These are phyloP conservation scores for Pseudochirops corinnae DNA, from an alignment of 2,797 vertebrate species.

Conservation along the genomic window DNA sequence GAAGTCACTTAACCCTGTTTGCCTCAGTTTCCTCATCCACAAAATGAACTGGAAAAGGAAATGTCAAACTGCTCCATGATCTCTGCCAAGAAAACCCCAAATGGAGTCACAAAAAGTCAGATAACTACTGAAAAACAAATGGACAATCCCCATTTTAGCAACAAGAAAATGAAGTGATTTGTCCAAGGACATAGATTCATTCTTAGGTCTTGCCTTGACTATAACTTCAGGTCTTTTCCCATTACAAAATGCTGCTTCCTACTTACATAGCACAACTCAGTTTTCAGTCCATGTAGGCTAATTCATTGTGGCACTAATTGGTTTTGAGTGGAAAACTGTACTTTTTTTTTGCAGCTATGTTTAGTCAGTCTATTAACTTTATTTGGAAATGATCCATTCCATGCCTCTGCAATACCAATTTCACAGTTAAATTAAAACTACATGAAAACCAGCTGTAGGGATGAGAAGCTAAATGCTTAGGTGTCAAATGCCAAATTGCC, in stretches of 20 bases:
- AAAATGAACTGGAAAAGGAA: not conserved
- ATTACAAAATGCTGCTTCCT: not conserved
- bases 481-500: constrained; percentile 3
- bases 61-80: not conserved
- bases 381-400: constrained; percentile 51
- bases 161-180: not conserved
- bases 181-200: not conserved
- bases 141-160: not conserved
- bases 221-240: not conserved
- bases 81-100: not conserved
- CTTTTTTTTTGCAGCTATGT: constrained; percentile 14
- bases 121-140: not conserved
- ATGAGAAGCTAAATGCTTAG: constrained; percentile 28
- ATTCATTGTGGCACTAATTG: constrained; percentile 6
- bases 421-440: constrained; percentile 41
- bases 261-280: not conserved
- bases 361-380: constrained; percentile 2
- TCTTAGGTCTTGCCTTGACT: not conserved
- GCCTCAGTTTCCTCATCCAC: not conserved
- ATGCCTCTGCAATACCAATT: constrained; percentile 4
- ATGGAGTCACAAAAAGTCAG: not conserved
- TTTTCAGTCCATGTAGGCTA: not conserved
- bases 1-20: not conserved
- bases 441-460: constrained; percentile 21
- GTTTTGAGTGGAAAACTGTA: constrained; percentile 43